Percentiles rank a stretch among this genome's conserved stretches.
These are phyloP conservation scores for Gymnocephalus cernua DNA, from an alignment of 2,113 vertebrate genomes.

Conservation along the genomic window DNA sequence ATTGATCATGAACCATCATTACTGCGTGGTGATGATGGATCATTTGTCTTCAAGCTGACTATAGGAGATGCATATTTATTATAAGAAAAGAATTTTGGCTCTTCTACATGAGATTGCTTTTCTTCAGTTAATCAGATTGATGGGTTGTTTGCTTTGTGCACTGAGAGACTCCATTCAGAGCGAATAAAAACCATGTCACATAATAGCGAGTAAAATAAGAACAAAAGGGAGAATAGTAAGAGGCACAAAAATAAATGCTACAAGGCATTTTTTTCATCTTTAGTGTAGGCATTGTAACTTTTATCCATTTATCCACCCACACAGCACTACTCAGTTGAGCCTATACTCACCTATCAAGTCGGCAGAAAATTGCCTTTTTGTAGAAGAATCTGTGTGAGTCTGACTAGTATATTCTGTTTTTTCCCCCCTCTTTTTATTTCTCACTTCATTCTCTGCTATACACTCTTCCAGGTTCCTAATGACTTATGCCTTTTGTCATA, in stretches of 20 bases:
- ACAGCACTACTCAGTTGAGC: constrained; percentile 45
- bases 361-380: constrained; percentile 45
- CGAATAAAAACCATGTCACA: constrained; percentile 26
- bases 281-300: constrained; percentile 47
- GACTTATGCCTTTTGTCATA: constrained; percentile 20
- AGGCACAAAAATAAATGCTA: constrained; percentile 44
- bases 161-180: constrained; percentile 23
- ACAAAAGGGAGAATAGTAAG: constrained; percentile 37
- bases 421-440: constrained; percentile 2
- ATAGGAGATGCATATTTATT: constrained; percentile 41
- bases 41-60: constrained; percentile 24
- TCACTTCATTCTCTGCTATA: background rate
- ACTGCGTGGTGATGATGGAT: constrained; percentile 31
- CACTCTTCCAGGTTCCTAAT: constrained; percentile 35
- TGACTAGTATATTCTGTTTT: constrained; percentile 38
- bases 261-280: constrained; percentile 49
- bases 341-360: constrained; percentile 33
- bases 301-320: constrained; percentile 61
- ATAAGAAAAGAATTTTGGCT: constrained; percentile 24
- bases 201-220: constrained; percentile 24
- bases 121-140: constrained; percentile 60
- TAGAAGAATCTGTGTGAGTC: constrained; percentile 19
- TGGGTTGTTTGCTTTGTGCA: constrained; percentile 10
- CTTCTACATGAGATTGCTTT: constrained; percentile 11
- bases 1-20: constrained; percentile 52